These are phyloP conservation scores for Pogona vitticeps DNA, from an alignment of 2,113 vertebrate species.

Conservation along the genomic window DNA sequence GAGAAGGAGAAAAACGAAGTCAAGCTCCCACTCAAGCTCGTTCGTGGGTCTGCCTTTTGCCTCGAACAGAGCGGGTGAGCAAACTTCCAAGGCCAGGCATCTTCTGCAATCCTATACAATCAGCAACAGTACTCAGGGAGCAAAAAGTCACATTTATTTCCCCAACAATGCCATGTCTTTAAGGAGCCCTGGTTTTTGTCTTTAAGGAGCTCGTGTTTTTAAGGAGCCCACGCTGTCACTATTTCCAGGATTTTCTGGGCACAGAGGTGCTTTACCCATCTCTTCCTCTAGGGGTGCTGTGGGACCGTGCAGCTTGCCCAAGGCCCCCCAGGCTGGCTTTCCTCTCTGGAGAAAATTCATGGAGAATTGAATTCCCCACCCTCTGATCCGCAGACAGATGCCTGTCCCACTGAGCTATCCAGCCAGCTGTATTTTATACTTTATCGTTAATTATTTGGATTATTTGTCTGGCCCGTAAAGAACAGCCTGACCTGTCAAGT, in stretches of 20 bases:
- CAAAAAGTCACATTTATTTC: too few species aligned
- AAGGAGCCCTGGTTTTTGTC: accelerated
- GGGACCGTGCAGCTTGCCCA: too few species aligned
- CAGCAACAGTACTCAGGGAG: accelerated
- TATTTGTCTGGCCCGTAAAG: background rate
- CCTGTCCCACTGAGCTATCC: too few species aligned
- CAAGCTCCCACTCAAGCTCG: accelerated
- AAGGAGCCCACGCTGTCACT: too few species aligned
- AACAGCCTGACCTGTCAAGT: background rate
- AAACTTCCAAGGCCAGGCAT: accelerated
- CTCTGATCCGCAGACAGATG: too few species aligned
- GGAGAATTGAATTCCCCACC: too few species aligned
- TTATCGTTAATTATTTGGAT: background rate
- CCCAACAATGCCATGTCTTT: background rate
- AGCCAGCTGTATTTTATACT: background rate
- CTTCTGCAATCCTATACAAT: accelerated
- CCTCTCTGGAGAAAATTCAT: too few species aligned
- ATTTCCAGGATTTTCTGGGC: too few species aligned
- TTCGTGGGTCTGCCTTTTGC: accelerated
- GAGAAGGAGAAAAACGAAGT: accelerated
- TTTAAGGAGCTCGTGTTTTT: too few species aligned
- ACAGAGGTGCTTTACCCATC: too few species aligned
- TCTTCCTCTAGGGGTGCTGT: too few species aligned
- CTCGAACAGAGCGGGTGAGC: accelerated
- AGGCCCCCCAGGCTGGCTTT: too few species aligned